These are phyloP conservation scores for Alligator sinensis DNA, from an alignment of 2,113 vertebrate species.

Conservation along the genomic window DNA sequence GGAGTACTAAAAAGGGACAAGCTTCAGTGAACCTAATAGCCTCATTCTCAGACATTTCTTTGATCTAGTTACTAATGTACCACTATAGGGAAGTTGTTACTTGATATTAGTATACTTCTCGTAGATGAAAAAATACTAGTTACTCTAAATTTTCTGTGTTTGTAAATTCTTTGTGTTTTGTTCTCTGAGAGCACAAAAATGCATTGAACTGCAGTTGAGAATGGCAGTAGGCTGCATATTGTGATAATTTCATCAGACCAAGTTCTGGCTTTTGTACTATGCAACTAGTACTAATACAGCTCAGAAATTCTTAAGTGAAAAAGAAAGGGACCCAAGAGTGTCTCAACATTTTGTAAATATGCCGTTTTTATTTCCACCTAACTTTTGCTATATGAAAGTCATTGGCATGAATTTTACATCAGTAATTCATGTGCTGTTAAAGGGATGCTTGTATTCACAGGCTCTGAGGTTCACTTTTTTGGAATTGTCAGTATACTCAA, in stretches of 20 bases:
- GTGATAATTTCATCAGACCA: neutral
- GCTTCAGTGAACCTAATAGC: constrained; percentile 7
- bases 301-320: neutral
- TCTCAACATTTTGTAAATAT: constrained; percentile 21
- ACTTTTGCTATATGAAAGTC: constrained; percentile 1
- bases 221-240: neutral
- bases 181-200: neutral
- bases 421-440: constrained; percentile 36
- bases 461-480: constrained; percentile 46
- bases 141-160: neutral
- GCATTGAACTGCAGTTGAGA: neutral
- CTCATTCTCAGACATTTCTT: neutral
- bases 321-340: neutral
- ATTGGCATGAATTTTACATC: constrained; percentile 37
- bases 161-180: neutral
- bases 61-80: neutral
- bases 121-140: neutral
- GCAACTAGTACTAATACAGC: neutral
- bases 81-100: neutral
- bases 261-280: neutral
- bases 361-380: constrained; percentile 23
- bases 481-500: constrained; percentile 61
- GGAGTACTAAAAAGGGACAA: neutral
- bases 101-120: neutral
- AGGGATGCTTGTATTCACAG: constrained; percentile 11